These are phyloP conservation scores for Argentina silus DNA, from an alignment of 2,797 vertebrate genomes.

Conservation along the genomic window DNA sequence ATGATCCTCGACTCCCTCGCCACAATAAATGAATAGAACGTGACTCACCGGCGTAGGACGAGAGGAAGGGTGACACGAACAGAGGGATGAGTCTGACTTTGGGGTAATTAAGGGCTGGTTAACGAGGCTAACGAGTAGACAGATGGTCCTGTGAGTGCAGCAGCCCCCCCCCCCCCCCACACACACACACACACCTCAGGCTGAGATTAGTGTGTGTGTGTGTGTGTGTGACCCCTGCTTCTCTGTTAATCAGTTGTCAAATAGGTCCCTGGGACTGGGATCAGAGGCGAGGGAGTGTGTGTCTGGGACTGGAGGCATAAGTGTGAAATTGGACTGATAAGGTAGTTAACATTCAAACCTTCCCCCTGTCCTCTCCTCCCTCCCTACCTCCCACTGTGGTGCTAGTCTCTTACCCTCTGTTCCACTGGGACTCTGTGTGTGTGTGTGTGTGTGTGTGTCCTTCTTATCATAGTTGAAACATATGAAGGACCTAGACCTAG, in stretches of 20 bases:
- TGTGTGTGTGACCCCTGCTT: constrained; percentile 27
- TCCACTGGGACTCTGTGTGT: constrained; percentile 9
- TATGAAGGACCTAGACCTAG: not conserved
- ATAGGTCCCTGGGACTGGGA: constrained; percentile 59
- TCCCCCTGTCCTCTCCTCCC: not conserved
- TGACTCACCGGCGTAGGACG: not conserved
- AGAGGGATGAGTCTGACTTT: constrained; percentile 24
- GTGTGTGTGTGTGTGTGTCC: constrained; percentile 18
- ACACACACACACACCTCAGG: constrained; percentile 63
- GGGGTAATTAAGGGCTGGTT: constrained; percentile 78
- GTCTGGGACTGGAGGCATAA: constrained; percentile 54
- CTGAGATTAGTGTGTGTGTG: constrained; percentile 60
- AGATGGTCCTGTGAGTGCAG: constrained; percentile 70
- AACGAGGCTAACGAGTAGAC: constrained; percentile 82
- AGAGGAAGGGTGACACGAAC: too few relatives aligned
- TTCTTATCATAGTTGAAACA: not conserved
- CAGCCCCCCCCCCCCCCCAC: constrained; percentile 43
- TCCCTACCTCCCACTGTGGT: not conserved
- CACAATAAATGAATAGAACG: too few relatives aligned
- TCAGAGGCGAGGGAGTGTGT: constrained; percentile 47
- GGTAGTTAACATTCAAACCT: constrained; percentile 61
- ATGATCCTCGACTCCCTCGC: too few relatives aligned
- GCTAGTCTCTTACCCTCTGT: constrained; percentile 12
- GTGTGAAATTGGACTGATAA: constrained; percentile 76
- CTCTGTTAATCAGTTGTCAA: constrained; percentile 64